Evolutionary conservation across 2,888 invertebrate genomes (phyloP).

Genomic region (Camponotus fellah): DNA sequence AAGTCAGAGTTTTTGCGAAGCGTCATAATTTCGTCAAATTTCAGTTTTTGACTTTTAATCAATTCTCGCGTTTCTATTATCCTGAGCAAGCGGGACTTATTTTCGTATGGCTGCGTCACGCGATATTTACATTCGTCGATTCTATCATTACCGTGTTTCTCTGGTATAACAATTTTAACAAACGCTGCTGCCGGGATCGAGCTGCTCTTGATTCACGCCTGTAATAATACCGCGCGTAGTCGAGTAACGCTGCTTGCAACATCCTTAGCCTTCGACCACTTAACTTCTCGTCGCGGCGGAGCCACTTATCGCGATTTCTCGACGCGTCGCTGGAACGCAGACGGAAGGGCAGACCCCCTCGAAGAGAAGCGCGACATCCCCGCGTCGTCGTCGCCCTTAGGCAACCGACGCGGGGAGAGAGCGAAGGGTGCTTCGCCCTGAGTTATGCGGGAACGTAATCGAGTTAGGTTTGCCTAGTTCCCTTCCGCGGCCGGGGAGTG

Average conservation of each 20-base stretch:
- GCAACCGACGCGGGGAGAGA: not conserved
- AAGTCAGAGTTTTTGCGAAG: not conserved
- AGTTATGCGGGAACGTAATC: conserved; percentile 74
- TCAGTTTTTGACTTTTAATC: conserved; percentile 6
- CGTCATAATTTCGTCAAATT: not conserved
- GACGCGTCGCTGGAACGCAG: conserved; percentile 55
- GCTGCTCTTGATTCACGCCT: not conserved
- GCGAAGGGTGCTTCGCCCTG: conserved; percentile 47
- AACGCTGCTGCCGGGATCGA: not conserved
- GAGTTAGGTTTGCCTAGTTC: conserved; percentile 72
- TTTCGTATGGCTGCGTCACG: conserved; percentile 1
- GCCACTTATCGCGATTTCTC: conserved; percentile 60
- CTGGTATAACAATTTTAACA: conserved; percentile 18
- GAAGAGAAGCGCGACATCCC: conserved; percentile 22
- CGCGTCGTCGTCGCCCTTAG: conserved; percentile 19
- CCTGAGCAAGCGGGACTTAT: not conserved
- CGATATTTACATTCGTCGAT: conserved; percentile 21
- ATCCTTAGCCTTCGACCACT: conserved; percentile 38
- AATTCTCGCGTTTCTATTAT: conserved; percentile 30
- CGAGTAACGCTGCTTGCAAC: conserved; percentile 1
- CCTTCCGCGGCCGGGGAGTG: conserved; percentile 61
- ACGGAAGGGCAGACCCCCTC: conserved; percentile 37
- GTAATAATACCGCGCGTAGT: not conserved
- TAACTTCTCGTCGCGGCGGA: conserved; percentile 23
- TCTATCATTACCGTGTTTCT: not conserved